These are phyloP conservation scores for Andrena praecox DNA, from an alignment of 2,888 invertebrate genomes.

Conservation along the genomic window DNA sequence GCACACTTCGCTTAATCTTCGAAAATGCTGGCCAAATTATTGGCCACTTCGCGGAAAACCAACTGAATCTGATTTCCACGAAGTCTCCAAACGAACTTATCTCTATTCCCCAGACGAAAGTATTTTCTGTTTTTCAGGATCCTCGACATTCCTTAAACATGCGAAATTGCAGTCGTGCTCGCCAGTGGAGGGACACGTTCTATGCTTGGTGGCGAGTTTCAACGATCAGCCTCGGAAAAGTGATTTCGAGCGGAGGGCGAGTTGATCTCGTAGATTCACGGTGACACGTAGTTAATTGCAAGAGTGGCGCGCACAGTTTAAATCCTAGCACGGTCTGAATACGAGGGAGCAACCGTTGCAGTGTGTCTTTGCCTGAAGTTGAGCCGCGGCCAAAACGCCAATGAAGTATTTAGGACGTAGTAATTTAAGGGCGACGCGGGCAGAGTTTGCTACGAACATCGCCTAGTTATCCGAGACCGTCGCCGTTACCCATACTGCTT, in stretches of 20 bases:
- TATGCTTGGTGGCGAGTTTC: neutral
- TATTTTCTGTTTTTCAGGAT: neutral
- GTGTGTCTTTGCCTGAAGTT: conserved; percentile 49
- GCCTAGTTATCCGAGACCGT: neutral
- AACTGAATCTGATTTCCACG: conserved; percentile 22
- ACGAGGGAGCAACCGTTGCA: conserved; percentile 34
- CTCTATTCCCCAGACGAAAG: neutral
- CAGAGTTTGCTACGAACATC: conserved; percentile 9
- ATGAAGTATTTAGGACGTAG: conserved; percentile 66
- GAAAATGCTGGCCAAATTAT: neutral
- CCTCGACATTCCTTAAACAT: too few relatives aligned
- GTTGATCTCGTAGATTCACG: conserved; percentile 63
- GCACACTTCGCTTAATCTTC: neutral
- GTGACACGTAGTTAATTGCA: conserved; percentile 68
- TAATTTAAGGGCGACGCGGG: conserved; percentile 58
- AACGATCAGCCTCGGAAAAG: neutral
- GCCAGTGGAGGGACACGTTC: neutral
- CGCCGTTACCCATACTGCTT: conserved; percentile 23
- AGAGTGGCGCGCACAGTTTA: conserved; percentile 29
- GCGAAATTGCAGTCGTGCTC: neutral
- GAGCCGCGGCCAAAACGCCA: conserved; percentile 59
- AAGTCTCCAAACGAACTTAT: neutral
- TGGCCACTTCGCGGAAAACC: neutral
- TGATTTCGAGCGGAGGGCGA: conserved; percentile 41
- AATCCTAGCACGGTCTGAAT: conserved; percentile 43